A percentile compares a stretch with the other conserved stretches of the same genome.
Evolutionary conservation across 2,888 invertebrate genomes (phyloP).

Genomic region (Torymus auratus): DNA sequence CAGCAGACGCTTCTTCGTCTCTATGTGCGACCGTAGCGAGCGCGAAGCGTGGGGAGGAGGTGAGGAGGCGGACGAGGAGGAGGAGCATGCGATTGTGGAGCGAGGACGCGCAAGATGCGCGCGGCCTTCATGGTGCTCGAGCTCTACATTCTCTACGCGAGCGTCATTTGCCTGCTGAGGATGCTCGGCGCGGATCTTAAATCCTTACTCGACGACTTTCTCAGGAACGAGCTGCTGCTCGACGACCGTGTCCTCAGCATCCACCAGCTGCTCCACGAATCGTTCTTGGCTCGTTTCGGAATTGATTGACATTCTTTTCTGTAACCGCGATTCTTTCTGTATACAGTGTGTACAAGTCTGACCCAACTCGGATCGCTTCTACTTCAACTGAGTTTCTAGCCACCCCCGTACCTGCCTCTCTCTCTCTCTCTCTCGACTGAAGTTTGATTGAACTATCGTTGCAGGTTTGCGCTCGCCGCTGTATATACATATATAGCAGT

Average conservation of each 20-base stretch:
- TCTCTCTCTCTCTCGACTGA: too few species aligned
- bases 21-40: background rate
- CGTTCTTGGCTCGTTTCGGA: background rate
- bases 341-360: too few species aligned
- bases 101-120: slow-evolving; percentile 40
- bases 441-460: too few species aligned
- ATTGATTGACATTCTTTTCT: slow-evolving; percentile 7
- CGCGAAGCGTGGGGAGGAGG: background rate
- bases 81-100: background rate
- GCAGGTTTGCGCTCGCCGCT: too few species aligned
- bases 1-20: too few species aligned
- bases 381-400: too few species aligned
- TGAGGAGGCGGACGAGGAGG: background rate
- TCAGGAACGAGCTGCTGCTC: slow-evolving; percentile 19
- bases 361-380: too few species aligned
- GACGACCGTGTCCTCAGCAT: background rate
- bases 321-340: too few species aligned
- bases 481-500: too few species aligned
- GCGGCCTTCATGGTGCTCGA: slow-evolving; percentile 59
- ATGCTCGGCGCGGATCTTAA: slow-evolving; percentile 10
- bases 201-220: background rate
- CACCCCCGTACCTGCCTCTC: too few species aligned
- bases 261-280: background rate
- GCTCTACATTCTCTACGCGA: slow-evolving; percentile 60
- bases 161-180: slow-evolving; percentile 59